A percentile compares a stretch with the other conserved stretches of the same genome.
Conservation (phyloP, 2,888 invertebrate genomes). For the Philopedon plagiatum region DNA sequence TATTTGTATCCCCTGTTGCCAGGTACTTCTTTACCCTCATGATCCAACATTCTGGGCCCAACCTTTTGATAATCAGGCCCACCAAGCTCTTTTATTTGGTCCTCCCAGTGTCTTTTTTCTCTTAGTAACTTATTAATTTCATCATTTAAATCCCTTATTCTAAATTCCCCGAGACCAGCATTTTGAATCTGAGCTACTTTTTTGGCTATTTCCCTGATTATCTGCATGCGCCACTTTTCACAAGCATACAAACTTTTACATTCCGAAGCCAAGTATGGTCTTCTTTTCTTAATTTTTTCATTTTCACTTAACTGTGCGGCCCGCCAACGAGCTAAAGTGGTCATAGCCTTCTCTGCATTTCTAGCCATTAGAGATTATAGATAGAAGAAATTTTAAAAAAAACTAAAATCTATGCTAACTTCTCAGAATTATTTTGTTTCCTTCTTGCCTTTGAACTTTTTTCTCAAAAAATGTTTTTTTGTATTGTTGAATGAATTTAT, state of each 20-base stretch:
- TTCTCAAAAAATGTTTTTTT: no score
- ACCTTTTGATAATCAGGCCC: constrained; percentile 94
- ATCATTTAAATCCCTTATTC: constrained; percentile 97
- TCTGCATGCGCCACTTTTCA: constrained; percentile 97
- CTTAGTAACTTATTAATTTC: constrained; percentile 98
- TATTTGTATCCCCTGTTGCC: constrained; percentile 99
- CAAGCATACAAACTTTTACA: constrained; percentile 93
- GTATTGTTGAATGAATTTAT: no score
- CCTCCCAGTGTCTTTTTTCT: constrained; percentile 98
- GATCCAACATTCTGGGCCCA: constrained; percentile 94
- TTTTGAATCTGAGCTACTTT: constrained; percentile 99
- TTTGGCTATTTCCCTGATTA: constrained; percentile 96
- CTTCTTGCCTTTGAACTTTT: no score
- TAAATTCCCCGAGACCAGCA: constrained; percentile 98
- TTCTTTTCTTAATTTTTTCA: constrained; percentile 85
- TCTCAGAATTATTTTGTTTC: no score
- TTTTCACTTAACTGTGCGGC: constrained; percentile 95
- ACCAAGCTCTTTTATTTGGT: constrained; percentile 93
- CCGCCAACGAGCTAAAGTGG: constrained; percentile 98
- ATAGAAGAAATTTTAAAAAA: no score
- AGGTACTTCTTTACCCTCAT: constrained; percentile 94
- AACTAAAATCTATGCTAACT: no score
- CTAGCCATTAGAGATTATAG: no score
- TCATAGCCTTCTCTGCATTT: constrained; percentile 99
- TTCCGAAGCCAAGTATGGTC: constrained; percentile 96